Percentiles rank a stretch among this genome's conserved stretches.
Conservation (phyloP, 2,797 vertebrate species). For the Netta rufina region DNA sequence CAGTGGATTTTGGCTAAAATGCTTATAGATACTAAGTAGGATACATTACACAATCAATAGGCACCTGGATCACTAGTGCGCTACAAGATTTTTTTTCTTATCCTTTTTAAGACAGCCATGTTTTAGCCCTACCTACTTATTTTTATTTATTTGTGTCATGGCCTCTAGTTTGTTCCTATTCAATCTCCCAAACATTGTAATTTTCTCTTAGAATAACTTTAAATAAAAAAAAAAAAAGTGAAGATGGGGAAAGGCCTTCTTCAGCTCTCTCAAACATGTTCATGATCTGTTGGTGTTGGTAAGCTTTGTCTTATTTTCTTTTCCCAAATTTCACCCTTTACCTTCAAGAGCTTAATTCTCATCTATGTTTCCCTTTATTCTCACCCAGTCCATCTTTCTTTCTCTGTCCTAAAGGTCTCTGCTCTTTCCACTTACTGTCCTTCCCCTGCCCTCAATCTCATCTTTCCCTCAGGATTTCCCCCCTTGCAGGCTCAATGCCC, state of each 20-base stretch:
- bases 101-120: rapidly evolving
- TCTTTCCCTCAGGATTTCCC: background rate
- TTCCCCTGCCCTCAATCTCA: background rate
- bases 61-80: no score
- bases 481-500: background rate
- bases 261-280: background rate
- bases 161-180: background rate
- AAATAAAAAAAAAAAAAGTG: background rate
- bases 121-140: rapidly evolving
- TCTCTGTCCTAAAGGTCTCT: background rate
- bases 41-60: background rate
- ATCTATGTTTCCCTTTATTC: background rate
- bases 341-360: background rate
- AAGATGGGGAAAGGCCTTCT: rapidly evolving
- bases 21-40: background rate
- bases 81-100: background rate
- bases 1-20: background rate
- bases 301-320: background rate
- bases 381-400: background rate
- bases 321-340: background rate
- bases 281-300: background rate
- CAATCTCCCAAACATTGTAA: rapidly evolving
- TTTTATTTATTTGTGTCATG: rapidly evolving
- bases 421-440: background rate
- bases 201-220: background rate